Evolutionary conservation across 1,140 invertebrate species (phyloP).

Genomic region (Holotrichia oblita): DNA sequence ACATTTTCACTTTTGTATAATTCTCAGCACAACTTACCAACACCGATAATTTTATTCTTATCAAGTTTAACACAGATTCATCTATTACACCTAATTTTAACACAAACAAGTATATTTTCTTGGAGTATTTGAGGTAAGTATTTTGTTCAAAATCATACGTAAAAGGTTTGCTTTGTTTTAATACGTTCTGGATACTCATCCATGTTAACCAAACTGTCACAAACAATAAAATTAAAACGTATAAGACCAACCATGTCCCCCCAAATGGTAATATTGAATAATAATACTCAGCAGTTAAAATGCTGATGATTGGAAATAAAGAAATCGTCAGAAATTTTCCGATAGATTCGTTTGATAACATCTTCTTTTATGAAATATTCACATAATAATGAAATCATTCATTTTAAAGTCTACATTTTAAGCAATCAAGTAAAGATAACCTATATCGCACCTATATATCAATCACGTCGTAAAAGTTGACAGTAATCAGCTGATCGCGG

Average conservation of each 20-base stretch:
- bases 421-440: background rate
- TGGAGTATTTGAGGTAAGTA: slow-evolving; percentile 38
- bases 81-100: background rate
- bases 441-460: too few relatives aligned
- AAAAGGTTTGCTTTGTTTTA: slow-evolving; percentile 41
- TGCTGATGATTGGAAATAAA: background rate
- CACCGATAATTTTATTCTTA: slow-evolving; percentile 29
- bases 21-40: background rate
- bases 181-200: slow-evolving; percentile 43
- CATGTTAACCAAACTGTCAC: slow-evolving; percentile 46
- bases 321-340: slow-evolving; percentile 1
- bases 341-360: slow-evolving; percentile 1
- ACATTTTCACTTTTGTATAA: too few relatives aligned
- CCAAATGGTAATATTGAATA: slow-evolving; percentile 40
- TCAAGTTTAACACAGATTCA: background rate
- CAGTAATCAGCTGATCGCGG: slow-evolving; percentile 3
- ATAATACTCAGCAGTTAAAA: slow-evolving; percentile 24
- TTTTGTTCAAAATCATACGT: slow-evolving; percentile 41
- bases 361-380: background rate
- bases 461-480: background rate
- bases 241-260: slow-evolving; percentile 42
- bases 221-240: slow-evolving; percentile 45
- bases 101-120: background rate
- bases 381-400: background rate
- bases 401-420: background rate